These are phyloP conservation scores for Psilopogon haemacephalus DNA, from an alignment of 2,113 vertebrate genomes.

Conservation along the genomic window DNA sequence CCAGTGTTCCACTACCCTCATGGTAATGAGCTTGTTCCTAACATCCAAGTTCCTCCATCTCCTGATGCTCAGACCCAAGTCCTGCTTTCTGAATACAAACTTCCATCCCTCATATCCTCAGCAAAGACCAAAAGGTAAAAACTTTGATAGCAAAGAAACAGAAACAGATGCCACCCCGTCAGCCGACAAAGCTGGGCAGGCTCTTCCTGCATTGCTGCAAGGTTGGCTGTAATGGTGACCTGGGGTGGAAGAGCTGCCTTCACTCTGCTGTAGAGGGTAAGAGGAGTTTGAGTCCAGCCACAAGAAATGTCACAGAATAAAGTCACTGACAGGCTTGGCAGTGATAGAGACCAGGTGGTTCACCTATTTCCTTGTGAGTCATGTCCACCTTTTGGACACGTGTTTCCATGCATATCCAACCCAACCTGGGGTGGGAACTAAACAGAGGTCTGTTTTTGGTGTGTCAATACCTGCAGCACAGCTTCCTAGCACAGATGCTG, in stretches of 20 bases:
- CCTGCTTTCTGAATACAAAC: background rate
- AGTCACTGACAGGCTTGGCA: background rate
- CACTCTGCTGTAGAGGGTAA: background rate
- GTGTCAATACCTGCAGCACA: background rate
- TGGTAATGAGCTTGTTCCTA: no score
- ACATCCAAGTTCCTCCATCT: background rate
- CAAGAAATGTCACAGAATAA: background rate
- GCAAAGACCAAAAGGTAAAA: background rate
- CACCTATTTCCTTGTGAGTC: conserved; percentile 5
- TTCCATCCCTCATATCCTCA: background rate
- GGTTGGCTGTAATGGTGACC: background rate
- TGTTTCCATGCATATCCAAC: background rate
- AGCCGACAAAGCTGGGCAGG: background rate
- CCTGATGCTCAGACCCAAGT: background rate
- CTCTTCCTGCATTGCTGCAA: background rate
- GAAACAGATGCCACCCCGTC: background rate
- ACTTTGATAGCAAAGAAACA: background rate
- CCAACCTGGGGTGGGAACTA: conserved; percentile 22
- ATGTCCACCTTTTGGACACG: background rate
- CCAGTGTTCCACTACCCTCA: no score
- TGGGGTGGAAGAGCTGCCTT: background rate
- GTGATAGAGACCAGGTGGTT: background rate
- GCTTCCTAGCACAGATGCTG: conserved; percentile 18
- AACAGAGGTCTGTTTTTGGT: background rate
- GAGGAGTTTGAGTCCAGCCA: background rate